These are phyloP conservation scores for Grammomys surdaster DNA, from an alignment of 2,113 vertebrate species.

Conservation along the genomic window DNA sequence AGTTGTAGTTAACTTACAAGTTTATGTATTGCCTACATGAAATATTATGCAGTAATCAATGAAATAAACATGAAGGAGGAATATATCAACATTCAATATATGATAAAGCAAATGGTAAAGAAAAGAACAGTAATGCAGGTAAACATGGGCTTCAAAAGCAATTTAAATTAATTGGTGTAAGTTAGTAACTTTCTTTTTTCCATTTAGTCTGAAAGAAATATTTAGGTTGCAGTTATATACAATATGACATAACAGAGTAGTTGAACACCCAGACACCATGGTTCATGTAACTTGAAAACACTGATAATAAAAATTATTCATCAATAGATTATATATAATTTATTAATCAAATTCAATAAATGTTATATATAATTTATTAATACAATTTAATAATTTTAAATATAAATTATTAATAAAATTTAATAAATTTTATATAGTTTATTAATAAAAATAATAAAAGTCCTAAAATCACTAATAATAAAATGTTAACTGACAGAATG, in stretches of 20 bases:
- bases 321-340: no score
- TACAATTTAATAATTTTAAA: no score
- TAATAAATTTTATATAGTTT: no score
- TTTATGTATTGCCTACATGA: conserved; percentile 22
- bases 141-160: conserved; percentile 41
- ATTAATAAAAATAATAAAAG: background rate
- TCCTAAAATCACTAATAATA: background rate
- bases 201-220: background rate
- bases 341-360: no score
- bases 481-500: background rate
- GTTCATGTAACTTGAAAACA: background rate
- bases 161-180: background rate
- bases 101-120: background rate
- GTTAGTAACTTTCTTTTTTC: conserved; percentile 1
- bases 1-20: background rate
- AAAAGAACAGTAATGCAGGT: background rate
- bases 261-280: background rate
- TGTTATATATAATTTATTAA: no score
- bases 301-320: background rate
- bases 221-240: background rate
- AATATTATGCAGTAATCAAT: background rate
- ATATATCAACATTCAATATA: background rate
- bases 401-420: no score
- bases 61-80: conserved; percentile 20
- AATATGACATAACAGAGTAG: background rate